These are phyloP conservation scores for Puntigrus tetrazona DNA, from an alignment of 2,113 vertebrate species.

Conservation along the genomic window DNA sequence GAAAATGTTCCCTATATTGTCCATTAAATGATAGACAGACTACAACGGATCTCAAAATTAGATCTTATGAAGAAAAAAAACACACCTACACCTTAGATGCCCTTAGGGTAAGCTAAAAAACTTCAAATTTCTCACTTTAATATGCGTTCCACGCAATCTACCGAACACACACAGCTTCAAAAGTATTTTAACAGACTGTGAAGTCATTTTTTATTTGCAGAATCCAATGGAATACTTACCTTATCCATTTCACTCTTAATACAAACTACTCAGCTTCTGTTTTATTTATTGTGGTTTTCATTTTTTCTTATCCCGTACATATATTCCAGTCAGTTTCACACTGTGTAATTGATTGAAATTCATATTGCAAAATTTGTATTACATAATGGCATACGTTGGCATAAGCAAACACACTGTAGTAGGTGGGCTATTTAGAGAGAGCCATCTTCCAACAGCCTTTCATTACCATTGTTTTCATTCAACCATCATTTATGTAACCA, in stretches of 20 bases:
- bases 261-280: not conserved
- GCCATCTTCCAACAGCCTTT: slow-evolving; percentile 20
- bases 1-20: too few species aligned
- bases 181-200: not conserved
- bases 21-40: too few species aligned
- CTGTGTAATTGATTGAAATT: not conserved
- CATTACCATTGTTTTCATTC: slow-evolving; percentile 44
- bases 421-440: slow-evolving; percentile 30
- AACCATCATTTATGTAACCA: slow-evolving; percentile 30
- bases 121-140: too few species aligned
- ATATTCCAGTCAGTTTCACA: not conserved
- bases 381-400: not conserved
- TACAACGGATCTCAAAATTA: too few species aligned
- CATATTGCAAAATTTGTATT: not conserved
- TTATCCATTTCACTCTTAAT: not conserved
- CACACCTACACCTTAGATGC: too few species aligned
- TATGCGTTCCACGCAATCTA: not conserved
- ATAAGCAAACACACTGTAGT: not conserved
- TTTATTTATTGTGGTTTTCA: not conserved
- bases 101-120: too few species aligned
- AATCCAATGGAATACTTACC: slow-evolving; percentile 5
- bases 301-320: not conserved
- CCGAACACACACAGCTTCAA: not conserved
- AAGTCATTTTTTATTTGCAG: not conserved
- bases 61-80: too few species aligned